Base-by-base conservation (phyloP, 2,797 vertebrate species). In the Halcyon leucocephala region DNA sequence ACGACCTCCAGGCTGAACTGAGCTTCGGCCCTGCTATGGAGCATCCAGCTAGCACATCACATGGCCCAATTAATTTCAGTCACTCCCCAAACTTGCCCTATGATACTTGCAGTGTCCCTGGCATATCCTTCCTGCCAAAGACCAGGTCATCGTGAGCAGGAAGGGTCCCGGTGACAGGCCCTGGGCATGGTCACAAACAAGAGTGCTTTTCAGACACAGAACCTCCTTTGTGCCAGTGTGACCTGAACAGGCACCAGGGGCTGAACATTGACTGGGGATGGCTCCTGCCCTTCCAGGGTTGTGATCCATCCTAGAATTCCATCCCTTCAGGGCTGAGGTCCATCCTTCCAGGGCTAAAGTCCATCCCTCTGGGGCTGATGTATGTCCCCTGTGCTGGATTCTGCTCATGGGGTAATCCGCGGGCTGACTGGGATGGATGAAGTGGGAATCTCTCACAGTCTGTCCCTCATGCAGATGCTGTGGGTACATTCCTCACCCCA, bases 71-170 rank as follows among this genome's bases (percentile, higher is more conserved):
- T n/a, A 9, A 26, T 33, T 35, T 57, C 57, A 39, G 6, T 4
- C 16, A 9, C 12, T 26, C 17, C 6, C 6, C 15, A 2, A 12
- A 26, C 7, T 6, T 9, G 4, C 12, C 21, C 52, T 0, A 1
- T 35, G n/a, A 29, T 69, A 35, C 37, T 62, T 24, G 20, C 52
- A n/a, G 35, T 2, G 24, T 6, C 5, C 31, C 31, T 31, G 46
- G 6, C 12, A 29, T 6, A 33, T 42, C 22, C 4, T 3, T 26
- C 15, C 42, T 31, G 25, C 20, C 26, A 13, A 14, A 42, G 66
- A 49, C 65, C 7, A 6, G 28, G 31, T 37, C 3, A 2, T n/a
- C 29, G 31, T 55, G 31, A 37, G 28, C 51, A 49, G 42, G 39
- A n/a, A 14, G 41, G 42, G 33, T 4, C 20, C 24, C 3, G 35